Percentiles rank a stretch among this genome's conserved stretches.
phyloP scores from a whole-genome alignment of 1,140 invertebrate species.

The Cydia strobilella region DNA sequence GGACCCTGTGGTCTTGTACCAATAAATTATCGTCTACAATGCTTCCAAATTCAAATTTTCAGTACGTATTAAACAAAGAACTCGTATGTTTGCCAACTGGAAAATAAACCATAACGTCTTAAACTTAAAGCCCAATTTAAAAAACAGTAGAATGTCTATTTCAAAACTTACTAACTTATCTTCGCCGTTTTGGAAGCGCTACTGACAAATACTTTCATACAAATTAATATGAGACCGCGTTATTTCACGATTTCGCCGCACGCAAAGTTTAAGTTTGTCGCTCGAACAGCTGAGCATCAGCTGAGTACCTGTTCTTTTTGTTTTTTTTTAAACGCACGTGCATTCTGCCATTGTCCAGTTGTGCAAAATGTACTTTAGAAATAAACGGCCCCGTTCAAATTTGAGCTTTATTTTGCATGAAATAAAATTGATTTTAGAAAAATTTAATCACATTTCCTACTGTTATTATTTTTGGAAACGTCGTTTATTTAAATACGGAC shows the following conservation, averaged over 20 bases:
- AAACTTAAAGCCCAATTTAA: neutral
- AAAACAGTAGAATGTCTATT: neutral
- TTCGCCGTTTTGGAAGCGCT: neutral
- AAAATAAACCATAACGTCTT: neutral
- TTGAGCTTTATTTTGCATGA: constrained; percentile 33
- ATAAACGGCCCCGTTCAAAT: constrained; percentile 33
- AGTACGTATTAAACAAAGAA: constrained; percentile 27
- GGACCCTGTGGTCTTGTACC: neutral
- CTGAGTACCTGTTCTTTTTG: constrained; percentile 55
- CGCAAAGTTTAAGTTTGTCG: neutral
- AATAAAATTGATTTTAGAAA: neutral
- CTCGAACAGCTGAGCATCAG: constrained; percentile 54
- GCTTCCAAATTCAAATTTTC: constrained; percentile 30
- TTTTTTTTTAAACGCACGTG: constrained; percentile 48
- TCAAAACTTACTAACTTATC: constrained; percentile 18
- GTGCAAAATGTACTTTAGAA: constrained; percentile 44
- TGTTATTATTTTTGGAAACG: neutral
- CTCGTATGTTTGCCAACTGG: neutral
- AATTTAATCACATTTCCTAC: neutral
- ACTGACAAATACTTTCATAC: neutral
- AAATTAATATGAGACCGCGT: neutral
- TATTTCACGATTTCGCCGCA: constrained; percentile 8
- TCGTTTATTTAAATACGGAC: neutral
- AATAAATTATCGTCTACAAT: constrained; percentile 15
- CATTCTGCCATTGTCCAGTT: constrained; percentile 41